Base-by-base conservation (phyloP, 2,797 vertebrate genomes). In the Chaenodraco wilsoni region DNA sequence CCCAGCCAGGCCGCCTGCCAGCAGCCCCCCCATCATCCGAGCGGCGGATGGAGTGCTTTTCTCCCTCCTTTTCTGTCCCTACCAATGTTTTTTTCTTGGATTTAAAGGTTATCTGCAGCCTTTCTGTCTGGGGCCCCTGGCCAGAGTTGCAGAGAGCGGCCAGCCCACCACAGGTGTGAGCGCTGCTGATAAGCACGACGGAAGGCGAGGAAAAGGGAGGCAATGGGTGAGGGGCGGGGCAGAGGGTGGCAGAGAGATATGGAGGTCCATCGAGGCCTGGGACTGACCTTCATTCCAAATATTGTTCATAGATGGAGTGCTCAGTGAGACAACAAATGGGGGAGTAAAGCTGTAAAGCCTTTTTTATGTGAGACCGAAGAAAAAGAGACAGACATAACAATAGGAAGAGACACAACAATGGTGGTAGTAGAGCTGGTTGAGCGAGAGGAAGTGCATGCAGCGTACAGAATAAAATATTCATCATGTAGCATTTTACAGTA, bases 51-150 rank as follows among this genome's bases (percentile, higher is more conserved):
- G 73, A 74, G 76, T 81, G 83, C 60, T 72, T 73, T 76, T 72
- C 75, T 50, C 65, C 27, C 62, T 56, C 73, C 68, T 60, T 13
- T 71, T 75, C 62, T 43, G 56, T 44, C 71, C 48, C 67, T n/a
- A 56, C 52, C 65, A 51, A 77, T 50, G 58, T 69, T 83, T 72
- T 84, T 86, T 84, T 62, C 79, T 72, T 76, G 68, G 84, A 91
- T 92, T 90, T 89, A 94, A 94, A 94, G 93, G 93, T 94, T 93
- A 95, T 94, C 92, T 91, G 61, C 81, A 81, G 78, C 79, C 76
- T 91, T 88, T 87, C 90, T 89, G 88, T 91, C 89, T 84, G 82
- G 60, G 84, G 87, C 88, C 88, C 83, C 83, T 83, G 83, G 90
- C 83, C 56, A 73, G 78, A 70, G 83, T 63, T 69, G 65, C 72